Evolutionary conservation across 2,113 vertebrate genomes (phyloP).

Genomic region (Lepisosteus oculatus): DNA sequence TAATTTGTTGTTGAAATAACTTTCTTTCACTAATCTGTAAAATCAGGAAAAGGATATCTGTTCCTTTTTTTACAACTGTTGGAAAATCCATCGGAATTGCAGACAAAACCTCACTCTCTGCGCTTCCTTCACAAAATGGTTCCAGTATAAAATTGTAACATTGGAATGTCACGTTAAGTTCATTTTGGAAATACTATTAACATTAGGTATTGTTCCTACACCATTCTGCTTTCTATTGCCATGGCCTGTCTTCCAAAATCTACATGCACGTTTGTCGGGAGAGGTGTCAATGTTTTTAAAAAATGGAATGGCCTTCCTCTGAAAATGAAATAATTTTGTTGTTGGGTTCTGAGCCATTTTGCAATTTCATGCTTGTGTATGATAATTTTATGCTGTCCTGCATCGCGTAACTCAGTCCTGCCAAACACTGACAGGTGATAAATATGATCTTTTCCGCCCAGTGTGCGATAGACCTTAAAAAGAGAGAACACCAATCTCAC

Average conservation of each 20-base stretch:
- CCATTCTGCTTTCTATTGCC: slow-evolving; percentile 43
- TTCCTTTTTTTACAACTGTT: no score
- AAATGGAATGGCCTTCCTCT: slow-evolving; percentile 81
- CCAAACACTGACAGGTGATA: slow-evolving; percentile 99
- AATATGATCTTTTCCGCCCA: slow-evolving; percentile 96
- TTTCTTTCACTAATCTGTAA: no score
- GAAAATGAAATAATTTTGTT: slow-evolving; percentile 97
- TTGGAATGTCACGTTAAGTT: slow-evolving; percentile 65
- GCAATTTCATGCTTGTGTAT: slow-evolving; percentile 99
- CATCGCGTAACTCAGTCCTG: slow-evolving; percentile 98
- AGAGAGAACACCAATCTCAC: slow-evolving; percentile 51
- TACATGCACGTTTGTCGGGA: slow-evolving; percentile 72
- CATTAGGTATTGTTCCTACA: slow-evolving; percentile 59
- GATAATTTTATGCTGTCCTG: slow-evolving; percentile 99
- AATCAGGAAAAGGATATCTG: no score
- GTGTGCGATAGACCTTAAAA: slow-evolving; percentile 77
- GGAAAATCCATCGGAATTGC: not conserved
- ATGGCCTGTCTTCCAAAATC: not conserved
- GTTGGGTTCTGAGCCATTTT: slow-evolving; percentile 98
- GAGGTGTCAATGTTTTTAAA: slow-evolving; percentile 81
- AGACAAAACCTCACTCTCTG: not conserved
- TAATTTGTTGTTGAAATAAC: no score
- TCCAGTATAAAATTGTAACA: slow-evolving; percentile 46
- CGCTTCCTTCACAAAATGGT: slow-evolving; percentile 8
- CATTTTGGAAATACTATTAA: slow-evolving; percentile 61